A percentile compares a stretch with the other conserved stretches of the same genome.
These are phyloP conservation scores for Eustalomyia histrio DNA, from an alignment of 2,888 invertebrate genomes.

Conservation along the genomic window DNA sequence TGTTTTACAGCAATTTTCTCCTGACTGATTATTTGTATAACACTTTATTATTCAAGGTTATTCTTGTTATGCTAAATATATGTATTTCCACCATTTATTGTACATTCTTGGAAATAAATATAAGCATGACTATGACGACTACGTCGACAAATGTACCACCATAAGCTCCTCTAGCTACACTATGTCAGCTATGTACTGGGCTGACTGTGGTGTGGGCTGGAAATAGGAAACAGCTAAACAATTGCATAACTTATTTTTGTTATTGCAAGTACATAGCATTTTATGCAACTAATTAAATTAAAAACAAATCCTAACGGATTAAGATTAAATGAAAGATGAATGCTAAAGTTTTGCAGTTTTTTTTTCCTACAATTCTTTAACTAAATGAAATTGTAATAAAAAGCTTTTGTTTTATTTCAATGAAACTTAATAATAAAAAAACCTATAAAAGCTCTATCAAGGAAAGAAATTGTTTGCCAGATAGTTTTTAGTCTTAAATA, in stretches of 20 bases:
- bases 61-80: background rate
- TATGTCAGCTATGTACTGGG: background rate
- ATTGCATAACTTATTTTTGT: conserved; percentile 11
- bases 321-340: conserved; percentile 42
- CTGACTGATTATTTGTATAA: too few species aligned
- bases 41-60: background rate
- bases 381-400: conserved; percentile 5
- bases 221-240: background rate
- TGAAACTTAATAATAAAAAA: background rate
- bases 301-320: conserved; percentile 57
- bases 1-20: too few species aligned
- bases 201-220: conserved; percentile 1
- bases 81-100: background rate
- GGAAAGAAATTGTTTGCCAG: background rate
- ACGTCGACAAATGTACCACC: background rate
- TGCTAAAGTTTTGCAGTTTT: background rate
- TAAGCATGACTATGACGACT: background rate
- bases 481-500: conserved; percentile 37
- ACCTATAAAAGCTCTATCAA: background rate
- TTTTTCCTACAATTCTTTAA: background rate
- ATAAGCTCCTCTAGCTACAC: background rate
- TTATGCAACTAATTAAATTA: conserved; percentile 55
- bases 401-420: background rate
- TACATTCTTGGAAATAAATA: background rate
- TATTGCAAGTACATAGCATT: background rate